phyloP scores from a whole-genome alignment of 2,888 invertebrate genomes.

The Auanema sp. region DNA sequence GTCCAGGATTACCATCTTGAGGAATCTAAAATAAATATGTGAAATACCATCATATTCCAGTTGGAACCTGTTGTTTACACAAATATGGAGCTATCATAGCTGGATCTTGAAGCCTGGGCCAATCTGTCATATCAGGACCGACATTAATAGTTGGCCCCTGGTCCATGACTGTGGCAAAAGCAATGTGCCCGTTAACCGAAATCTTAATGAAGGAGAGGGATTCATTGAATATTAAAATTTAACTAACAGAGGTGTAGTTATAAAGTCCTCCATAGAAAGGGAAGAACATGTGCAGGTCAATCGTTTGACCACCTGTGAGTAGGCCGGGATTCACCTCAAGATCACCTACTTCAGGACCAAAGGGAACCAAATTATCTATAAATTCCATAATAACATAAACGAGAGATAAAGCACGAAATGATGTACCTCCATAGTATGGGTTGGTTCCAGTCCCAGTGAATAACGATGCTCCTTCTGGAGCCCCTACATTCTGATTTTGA shows the following conservation, averaged over 20 bases:
- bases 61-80: constrained; percentile 59
- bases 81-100: constrained; percentile 64
- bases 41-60: background rate
- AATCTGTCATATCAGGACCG: constrained; percentile 62
- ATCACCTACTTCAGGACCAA: constrained; percentile 62
- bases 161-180: constrained; percentile 62
- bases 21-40: constrained; percentile 41
- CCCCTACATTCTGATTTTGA: constrained; percentile 34
- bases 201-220: constrained; percentile 37
- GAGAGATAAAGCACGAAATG: background rate
- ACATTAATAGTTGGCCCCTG: constrained; percentile 64
- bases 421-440: constrained; percentile 55
- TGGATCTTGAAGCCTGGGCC: constrained; percentile 62
- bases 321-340: constrained; percentile 59
- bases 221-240: background rate
- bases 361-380: constrained; percentile 57
- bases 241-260: constrained; percentile 59
- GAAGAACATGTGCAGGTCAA: constrained; percentile 61
- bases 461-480: constrained; percentile 35
- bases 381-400: background rate
- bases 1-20: constrained; percentile 54
- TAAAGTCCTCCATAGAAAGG: constrained; percentile 62
- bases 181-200: constrained; percentile 62
- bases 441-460: constrained; percentile 59
- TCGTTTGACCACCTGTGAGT: constrained; percentile 61